These are phyloP conservation scores for Erpetoichthys calabaricus DNA, from an alignment of 2,797 vertebrate species.

Conservation along the genomic window DNA sequence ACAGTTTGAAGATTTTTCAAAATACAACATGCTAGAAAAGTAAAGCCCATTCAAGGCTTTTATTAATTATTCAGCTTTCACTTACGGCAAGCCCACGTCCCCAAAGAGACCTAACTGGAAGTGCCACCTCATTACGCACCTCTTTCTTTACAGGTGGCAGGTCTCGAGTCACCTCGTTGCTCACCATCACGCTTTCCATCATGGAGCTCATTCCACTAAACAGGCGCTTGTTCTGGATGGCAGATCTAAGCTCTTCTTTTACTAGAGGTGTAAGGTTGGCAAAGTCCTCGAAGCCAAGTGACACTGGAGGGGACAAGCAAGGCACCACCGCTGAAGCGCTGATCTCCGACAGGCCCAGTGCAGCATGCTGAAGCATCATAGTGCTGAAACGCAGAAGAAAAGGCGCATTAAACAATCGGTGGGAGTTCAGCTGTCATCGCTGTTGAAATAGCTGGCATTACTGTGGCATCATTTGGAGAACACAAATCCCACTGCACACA, in stretches of 20 bases:
- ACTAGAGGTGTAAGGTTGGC: constrained; percentile 77
- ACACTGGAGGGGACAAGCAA: constrained; percentile 75
- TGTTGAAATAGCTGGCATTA: no score
- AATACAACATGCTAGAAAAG: no score
- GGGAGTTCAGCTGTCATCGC: no score
- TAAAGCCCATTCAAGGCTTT: no score
- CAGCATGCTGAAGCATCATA: constrained; percentile 93
- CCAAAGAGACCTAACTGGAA: no score
- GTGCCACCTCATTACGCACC: constrained; percentile 21
- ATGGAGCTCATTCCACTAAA: constrained; percentile 57
- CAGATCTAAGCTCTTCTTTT: constrained; percentile 80
- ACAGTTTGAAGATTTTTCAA: no score
- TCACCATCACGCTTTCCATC: constrained; percentile 54
- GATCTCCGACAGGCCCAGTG: constrained; percentile 77
- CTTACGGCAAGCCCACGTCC: no score
- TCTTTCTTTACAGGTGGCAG: constrained; percentile 24
- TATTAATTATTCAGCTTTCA: no score
- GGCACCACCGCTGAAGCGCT: constrained; percentile 84
- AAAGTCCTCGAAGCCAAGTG: constrained; percentile 85
- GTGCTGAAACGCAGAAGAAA: constrained; percentile 43
- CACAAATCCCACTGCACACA: no score
- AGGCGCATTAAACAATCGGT: no score
- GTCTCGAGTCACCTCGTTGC: constrained; percentile 35
- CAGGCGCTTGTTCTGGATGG: constrained; percentile 75
- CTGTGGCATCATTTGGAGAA: no score